phyloP scores from a whole-genome alignment of 2,797 vertebrate genomes.

The Alfaro cultratus region DNA sequence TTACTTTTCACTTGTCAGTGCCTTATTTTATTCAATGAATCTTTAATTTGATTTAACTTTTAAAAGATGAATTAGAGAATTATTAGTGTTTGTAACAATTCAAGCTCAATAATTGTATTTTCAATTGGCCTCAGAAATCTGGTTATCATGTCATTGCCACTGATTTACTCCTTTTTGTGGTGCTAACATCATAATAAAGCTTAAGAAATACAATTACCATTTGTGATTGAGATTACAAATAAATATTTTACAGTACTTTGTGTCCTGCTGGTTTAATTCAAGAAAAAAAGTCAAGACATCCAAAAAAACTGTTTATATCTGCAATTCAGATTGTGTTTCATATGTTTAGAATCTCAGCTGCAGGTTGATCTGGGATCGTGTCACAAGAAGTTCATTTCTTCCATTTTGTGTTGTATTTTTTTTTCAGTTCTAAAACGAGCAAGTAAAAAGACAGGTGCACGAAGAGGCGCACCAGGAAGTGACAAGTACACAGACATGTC shows the following conservation, averaged over 20 bases:
- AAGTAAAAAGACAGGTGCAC: constrained; percentile 93
- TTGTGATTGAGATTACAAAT: neutral
- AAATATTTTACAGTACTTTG: neutral
- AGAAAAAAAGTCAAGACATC: neutral
- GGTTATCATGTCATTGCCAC: neutral
- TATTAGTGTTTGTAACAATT: neutral
- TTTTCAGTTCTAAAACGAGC: constrained; percentile 90
- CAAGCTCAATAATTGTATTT: neutral
- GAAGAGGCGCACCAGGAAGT: constrained; percentile 89
- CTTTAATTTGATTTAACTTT: neutral
- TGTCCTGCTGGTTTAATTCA: neutral
- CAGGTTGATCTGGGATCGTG: neutral
- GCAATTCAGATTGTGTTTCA: neutral
- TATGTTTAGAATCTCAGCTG: neutral
- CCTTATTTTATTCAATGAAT: neutral
- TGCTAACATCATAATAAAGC: neutral
- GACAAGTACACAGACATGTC: constrained; percentile 92
- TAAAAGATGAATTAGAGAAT: neutral
- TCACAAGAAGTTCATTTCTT: neutral
- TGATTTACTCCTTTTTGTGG: neutral
- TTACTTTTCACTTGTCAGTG: neutral
- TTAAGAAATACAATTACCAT: neutral
- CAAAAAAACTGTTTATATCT: neutral
- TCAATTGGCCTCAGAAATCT: neutral
- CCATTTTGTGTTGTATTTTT: neutral